Conservation (phyloP, 2,888 invertebrate genomes). For the Catocala fraxini region DNA sequence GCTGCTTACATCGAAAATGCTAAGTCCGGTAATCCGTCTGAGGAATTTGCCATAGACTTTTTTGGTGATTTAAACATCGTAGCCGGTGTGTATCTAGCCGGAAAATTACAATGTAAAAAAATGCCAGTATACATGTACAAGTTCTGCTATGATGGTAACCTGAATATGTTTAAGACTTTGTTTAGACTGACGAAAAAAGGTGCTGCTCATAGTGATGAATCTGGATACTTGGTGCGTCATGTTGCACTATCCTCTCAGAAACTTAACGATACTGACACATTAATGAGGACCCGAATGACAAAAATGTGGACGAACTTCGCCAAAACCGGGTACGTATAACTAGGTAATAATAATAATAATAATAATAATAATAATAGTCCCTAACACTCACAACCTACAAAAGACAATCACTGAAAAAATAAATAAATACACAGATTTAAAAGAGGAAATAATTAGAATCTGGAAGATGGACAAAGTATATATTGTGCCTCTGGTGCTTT, state of each 20-base stretch:
- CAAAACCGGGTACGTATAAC: slow-evolving; percentile 60
- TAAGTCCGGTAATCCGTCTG: slow-evolving; percentile 30
- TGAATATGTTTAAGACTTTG: slow-evolving; percentile 49
- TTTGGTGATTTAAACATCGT: slow-evolving; percentile 62
- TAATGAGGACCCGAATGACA: slow-evolving; percentile 51
- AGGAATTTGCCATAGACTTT: slow-evolving; percentile 57
- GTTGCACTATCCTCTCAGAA: slow-evolving; percentile 15
- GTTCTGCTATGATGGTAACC: slow-evolving; percentile 62
- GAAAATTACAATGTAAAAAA: slow-evolving; percentile 47
- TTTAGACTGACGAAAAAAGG: slow-evolving; percentile 54
- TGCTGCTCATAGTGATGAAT: slow-evolving; percentile 64
- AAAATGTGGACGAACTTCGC: slow-evolving; percentile 71
- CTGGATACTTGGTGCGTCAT: slow-evolving; percentile 42
- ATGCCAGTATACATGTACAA: slow-evolving; percentile 60
- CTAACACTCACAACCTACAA: too few species aligned
- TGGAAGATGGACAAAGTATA: too few species aligned
- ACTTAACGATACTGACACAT: slow-evolving; percentile 39
- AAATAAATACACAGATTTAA: too few species aligned
- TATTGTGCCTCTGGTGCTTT: too few species aligned
- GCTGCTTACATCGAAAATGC: slow-evolving; percentile 36
- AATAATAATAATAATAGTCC: too few species aligned
- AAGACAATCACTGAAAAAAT: too few species aligned
- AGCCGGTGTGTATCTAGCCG: slow-evolving; percentile 58
- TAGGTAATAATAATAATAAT: too few species aligned
- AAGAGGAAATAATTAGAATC: too few species aligned